Evolutionary conservation across 2,797 vertebrate species (phyloP), one percentile per base, ranked within the genome.

Genomic region (Lindbergichthys nudifrons): DNA sequence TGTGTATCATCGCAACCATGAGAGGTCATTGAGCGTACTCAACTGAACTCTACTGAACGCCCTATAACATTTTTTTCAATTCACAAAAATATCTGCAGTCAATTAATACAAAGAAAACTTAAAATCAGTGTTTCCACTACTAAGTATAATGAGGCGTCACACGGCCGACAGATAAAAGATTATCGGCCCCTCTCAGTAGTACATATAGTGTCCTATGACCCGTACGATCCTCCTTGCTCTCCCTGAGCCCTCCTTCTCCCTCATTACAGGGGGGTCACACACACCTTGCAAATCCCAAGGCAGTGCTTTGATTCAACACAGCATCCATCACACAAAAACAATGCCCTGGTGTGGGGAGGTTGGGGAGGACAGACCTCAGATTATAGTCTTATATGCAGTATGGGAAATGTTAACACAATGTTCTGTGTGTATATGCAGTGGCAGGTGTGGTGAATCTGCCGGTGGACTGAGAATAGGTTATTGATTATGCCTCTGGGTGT

Each of bases 181-280:
- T 3, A 1, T 3, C n/a, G 53, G 32, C 47, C 45, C 0, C 41
- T 73, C 72, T 78, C 65, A 69, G 73, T 26, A 42, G 65, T 46
- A 66, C 61, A 36, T 64, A 42, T 14, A 21, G 65, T 32, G 39
- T 73, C 51, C 30, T 0, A 14, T 79, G 85, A 87, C 82, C 82
- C 43, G 2, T 16, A 19, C 15, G 39, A 39, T 60, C 80, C 51
- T 68, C 51, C 53, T 46, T 54, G 65, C 75, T 77, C 75, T 83
- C 75, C 79, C 84, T 65, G 0, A 30, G 61, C 58, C 58, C 77
- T 84, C 69, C 66, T 79, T 83, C 67, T 68, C n/a, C 18, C 79
- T 90, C 85, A 90, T 90, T 90, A 88, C 66, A 73, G 66, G 5
- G 52, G 39, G 83, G 83, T 88, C 88, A 88, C 74, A 89, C 74